Conservation (phyloP, 1,140 invertebrate species). For the Dufourea novaeangliae region DNA sequence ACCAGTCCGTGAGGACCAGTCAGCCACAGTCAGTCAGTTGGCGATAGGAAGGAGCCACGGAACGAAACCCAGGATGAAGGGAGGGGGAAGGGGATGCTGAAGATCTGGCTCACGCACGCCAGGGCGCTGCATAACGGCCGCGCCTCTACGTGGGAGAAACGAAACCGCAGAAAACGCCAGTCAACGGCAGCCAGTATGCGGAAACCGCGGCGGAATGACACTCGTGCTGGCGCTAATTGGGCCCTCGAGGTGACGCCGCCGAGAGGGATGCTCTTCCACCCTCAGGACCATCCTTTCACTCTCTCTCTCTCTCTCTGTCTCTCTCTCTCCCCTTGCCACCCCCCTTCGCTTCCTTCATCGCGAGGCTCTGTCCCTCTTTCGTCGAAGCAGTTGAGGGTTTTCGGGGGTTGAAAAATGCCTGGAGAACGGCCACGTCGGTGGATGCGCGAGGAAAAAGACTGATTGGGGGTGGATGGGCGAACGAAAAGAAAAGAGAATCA, state of each 20-base stretch:
- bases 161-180: conserved; percentile 77
- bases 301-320: neutral
- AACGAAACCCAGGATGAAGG: neutral
- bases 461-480: conserved; percentile 28
- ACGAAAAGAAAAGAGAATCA: conserved; percentile 48
- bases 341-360: neutral
- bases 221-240: conserved; percentile 81
- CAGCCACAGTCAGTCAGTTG: conserved; percentile 34
- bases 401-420: conserved; percentile 64
- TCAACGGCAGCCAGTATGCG: conserved; percentile 76
- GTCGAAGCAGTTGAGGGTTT: conserved; percentile 59
- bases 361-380: conserved; percentile 31
- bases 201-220: conserved; percentile 80
- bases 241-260: conserved; percentile 79
- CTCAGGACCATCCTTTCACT: conserved; percentile 51
- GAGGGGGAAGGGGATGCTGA: conserved; percentile 14
- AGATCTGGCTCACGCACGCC: conserved; percentile 56
- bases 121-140: conserved; percentile 41
- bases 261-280: conserved; percentile 72
- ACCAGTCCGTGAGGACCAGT: conserved; percentile 28
- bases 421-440: conserved; percentile 33
- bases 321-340: neutral
- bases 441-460: conserved; percentile 41
- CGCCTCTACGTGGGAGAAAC: conserved; percentile 57
- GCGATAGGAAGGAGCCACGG: conserved; percentile 38